Conservation (phyloP, 2,113 vertebrate species). For the Bubalus kerabau region DNA sequence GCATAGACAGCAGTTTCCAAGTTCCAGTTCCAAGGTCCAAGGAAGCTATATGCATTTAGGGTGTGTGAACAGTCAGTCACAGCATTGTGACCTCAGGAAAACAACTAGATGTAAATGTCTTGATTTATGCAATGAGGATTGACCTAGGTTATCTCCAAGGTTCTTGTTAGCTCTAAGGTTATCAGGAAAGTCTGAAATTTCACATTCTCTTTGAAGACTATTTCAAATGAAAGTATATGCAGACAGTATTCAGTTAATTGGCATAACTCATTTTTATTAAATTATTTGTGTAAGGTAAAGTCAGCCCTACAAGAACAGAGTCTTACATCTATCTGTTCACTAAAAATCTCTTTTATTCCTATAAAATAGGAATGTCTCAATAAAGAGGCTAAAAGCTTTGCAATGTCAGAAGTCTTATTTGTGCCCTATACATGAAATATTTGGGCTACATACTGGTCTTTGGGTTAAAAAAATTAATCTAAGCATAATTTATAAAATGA, state of each 20-base stretch:
- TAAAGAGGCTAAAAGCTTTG: neutral
- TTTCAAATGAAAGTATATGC: neutral
- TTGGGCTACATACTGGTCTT: neutral
- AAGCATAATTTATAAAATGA: neutral
- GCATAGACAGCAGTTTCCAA: neutral
- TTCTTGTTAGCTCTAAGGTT: neutral
- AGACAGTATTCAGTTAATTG: neutral
- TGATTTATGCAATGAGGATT: neutral
- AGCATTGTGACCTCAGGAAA: neutral
- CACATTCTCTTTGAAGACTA: neutral
- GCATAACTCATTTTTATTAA: neutral
- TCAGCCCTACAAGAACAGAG: neutral
- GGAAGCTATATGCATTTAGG: neutral
- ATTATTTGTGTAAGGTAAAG: neutral
- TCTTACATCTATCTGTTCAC: neutral
- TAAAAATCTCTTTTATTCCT: neutral
- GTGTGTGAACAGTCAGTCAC: neutral
- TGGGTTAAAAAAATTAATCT: neutral
- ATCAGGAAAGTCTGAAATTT: neutral
- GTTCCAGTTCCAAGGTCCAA: neutral
- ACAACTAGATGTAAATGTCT: neutral
- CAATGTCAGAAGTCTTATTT: neutral
- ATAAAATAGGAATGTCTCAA: neutral
- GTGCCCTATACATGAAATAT: neutral
- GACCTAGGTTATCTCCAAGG: neutral